These are phyloP conservation scores for Syrmaticus mikado DNA, from an alignment of 2,113 vertebrate species.

Conservation along the genomic window DNA sequence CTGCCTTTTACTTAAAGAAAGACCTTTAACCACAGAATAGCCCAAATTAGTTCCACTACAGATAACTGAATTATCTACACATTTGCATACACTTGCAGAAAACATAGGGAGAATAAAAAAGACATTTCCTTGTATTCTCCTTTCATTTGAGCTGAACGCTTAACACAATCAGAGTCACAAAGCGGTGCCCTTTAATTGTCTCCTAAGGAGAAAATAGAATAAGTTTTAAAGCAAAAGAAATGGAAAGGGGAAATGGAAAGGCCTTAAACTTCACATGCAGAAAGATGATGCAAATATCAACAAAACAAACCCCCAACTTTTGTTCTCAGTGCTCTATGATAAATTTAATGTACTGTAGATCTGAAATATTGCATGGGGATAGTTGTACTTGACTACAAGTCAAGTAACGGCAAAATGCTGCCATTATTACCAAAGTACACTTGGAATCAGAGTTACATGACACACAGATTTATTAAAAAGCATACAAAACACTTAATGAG, in stretches of 20 bases:
- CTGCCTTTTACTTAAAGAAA: not conserved
- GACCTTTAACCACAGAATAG: slow-evolving; percentile 9
- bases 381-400: not conserved
- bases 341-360: not conserved
- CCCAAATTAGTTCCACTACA: not conserved
- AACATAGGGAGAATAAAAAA: not conserved
- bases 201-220: slow-evolving; percentile 24
- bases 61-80: not conserved
- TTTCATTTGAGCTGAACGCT: slow-evolving; percentile 27
- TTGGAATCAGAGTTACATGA: not conserved
- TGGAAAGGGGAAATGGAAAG: not conserved
- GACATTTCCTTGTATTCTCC: slow-evolving; percentile 24
- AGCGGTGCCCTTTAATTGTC: slow-evolving; percentile 1
- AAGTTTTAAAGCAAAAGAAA: slow-evolving; percentile 50
- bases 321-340: not conserved
- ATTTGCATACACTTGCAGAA: not conserved
- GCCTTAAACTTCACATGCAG: not conserved
- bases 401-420: not conserved
- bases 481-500: not conserved
- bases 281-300: not conserved
- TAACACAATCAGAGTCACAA: slow-evolving; percentile 24
- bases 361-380: not conserved
- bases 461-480: not conserved
- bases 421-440: not conserved
- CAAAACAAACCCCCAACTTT: not conserved